Evolutionary conservation across 2,113 vertebrate genomes (phyloP).

Genomic region (Chaetura pelagica): DNA sequence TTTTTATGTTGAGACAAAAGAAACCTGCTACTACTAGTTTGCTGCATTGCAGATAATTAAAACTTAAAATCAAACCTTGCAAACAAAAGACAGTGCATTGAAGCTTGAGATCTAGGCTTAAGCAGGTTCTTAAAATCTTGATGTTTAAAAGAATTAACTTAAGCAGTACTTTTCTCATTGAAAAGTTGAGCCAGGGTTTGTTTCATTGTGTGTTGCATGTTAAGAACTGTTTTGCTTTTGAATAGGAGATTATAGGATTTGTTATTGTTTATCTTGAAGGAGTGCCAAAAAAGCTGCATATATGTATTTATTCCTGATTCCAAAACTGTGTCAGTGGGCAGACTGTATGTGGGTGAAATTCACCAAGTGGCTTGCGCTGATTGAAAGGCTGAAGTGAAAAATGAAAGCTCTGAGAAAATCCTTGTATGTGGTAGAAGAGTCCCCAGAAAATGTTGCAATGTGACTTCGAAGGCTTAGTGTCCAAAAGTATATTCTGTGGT

Average conservation of each 20-base stretch:
- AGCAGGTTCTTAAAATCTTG: background rate
- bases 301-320: background rate
- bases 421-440: background rate
- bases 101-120: background rate
- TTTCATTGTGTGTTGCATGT: background rate
- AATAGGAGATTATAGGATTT: background rate
- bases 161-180: background rate
- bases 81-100: background rate
- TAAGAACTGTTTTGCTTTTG: background rate
- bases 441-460: background rate
- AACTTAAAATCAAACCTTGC: background rate
- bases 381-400: background rate
- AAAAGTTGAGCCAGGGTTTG: background rate
- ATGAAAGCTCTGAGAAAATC: background rate
- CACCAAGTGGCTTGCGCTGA: background rate
- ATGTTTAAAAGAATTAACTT: background rate
- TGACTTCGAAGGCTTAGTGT: background rate
- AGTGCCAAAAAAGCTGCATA: background rate
- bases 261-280: background rate
- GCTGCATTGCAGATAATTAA: conserved; percentile 3
- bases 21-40: background rate
- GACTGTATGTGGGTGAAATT: background rate
- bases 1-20: background rate
- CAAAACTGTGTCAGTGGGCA: background rate
- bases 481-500: background rate